Evolutionary conservation across 2,888 invertebrate genomes (phyloP), one percentile per base, ranked within the genome.

Genomic region (Emmelina monodactyla): DNA sequence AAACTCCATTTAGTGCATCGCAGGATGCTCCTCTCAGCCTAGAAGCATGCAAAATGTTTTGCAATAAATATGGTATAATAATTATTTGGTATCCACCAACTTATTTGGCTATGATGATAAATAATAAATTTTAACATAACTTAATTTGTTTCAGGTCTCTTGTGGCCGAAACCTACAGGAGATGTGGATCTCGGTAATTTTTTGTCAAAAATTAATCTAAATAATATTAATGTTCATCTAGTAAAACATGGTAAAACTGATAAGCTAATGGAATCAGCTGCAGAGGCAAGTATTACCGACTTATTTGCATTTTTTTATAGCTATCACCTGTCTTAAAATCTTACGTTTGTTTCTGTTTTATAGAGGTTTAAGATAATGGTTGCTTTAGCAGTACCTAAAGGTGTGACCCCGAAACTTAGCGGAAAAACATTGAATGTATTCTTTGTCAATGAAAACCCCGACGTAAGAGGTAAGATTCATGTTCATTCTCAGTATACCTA

Each of bases 151-250:
- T 16, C 51, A 78, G 82, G 82, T 45, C 66, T 80, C 1, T 50
- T 88, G 1, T 88, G 87, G 88, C 88, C 86, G 1, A 79, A 64
- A 47, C 87, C 88, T 1, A 87, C 85, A 0, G 86, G 85, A 1
- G 64, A 75, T 12, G 50, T 82, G 2, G 72, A 82, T 2, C 51
- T 87, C 1, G 85, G 84, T 1, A 82, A 79, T 36, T 71, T 65
- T 43, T 57, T 85, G 19, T 78, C 82, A 1, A 79, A 78, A 50
- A 55, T 79, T 25, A 76, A 75, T 40, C 49, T 47, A 51, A 70
- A 85, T 37, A 80, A 73, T 29, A 82, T 88, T 11, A 65, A 76
- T 1, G 48, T 86, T 1, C 62, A 82, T 13, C 56, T 69, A 7
- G 41, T 47, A 5, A 66, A 62, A 37, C 55, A 49, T 9, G 76